phyloP scores from a whole-genome alignment of 2,888 invertebrate species.

The Drosophila pseudotalamancana region DNA sequence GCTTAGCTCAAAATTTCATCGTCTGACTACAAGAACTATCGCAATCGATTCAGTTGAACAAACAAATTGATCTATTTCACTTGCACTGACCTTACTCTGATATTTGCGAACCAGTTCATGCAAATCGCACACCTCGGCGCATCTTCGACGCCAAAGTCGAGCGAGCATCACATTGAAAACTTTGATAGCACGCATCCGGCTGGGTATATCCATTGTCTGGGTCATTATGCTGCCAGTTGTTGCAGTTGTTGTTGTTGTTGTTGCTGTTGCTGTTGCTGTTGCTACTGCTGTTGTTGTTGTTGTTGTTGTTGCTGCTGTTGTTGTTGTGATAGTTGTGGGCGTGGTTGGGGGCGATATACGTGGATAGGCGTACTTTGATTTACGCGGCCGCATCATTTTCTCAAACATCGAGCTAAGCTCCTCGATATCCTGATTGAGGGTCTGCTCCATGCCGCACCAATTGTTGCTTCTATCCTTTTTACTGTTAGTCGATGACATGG shows the following conservation, averaged over 20 bases:
- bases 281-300: not conserved
- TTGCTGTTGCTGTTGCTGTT: not conserved
- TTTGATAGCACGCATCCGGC: conserved; percentile 27
- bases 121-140: conserved; percentile 31
- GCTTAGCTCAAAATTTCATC: too few species aligned
- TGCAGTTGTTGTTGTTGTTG: too few species aligned
- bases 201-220: conserved; percentile 18
- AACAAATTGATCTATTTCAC: too few species aligned
- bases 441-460: conserved; percentile 1
- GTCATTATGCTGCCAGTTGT: not conserved
- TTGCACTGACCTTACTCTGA: conserved; percentile 33
- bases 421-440: conserved; percentile 1
- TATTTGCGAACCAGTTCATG: conserved; percentile 18
- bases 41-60: too few species aligned
- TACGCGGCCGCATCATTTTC: conserved; percentile 14
- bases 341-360: not conserved
- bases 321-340: too few species aligned
- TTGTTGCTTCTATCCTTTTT: conserved; percentile 12
- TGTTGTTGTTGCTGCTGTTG: not conserved
- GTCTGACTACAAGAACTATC: too few species aligned
- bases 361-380: not conserved
- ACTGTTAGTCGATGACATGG: conserved; percentile 24
- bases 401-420: conserved; percentile 18
- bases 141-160: conserved; percentile 44
- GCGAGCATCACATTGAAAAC: conserved; percentile 37